A percentile compares a stretch with the other conserved stretches of the same genome.
Evolutionary conservation across 2,888 invertebrate species (phyloP).

Genomic region (Conchocele bisecta): DNA sequence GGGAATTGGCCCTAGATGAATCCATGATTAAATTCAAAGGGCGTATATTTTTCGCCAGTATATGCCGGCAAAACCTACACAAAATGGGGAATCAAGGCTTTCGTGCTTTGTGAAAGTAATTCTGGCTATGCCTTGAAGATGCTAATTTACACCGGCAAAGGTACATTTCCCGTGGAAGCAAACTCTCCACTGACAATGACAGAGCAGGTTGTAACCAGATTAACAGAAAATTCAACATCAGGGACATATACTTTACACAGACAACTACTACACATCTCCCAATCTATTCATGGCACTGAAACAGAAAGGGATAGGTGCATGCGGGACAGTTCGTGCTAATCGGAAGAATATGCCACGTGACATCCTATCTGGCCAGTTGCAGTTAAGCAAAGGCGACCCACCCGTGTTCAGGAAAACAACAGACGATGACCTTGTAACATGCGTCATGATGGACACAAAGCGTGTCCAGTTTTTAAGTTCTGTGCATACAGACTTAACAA

Average conservation of each 20-base stretch:
- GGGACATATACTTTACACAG: slow-evolving; percentile 17
- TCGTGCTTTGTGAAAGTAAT: too few species aligned
- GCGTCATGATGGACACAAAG: slow-evolving; percentile 34
- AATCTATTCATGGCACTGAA: slow-evolving; percentile 21
- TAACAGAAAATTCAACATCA: too few species aligned
- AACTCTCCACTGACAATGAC: too few species aligned
- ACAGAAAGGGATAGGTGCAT: slow-evolving; percentile 26
- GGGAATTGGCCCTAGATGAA: too few species aligned
- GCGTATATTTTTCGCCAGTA: too few species aligned
- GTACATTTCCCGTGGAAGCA: too few species aligned
- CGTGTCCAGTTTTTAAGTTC: slow-evolving; percentile 14
- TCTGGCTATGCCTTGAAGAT: too few species aligned
- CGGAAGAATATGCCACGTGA: slow-evolving; percentile 26
- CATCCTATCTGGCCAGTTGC: slow-evolving; percentile 8
- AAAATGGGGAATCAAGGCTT: too few species aligned
- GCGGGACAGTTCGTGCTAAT: slow-evolving; percentile 21
- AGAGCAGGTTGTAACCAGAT: too few species aligned
- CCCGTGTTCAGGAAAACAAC: slow-evolving; percentile 34
- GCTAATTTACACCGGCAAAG: too few species aligned
- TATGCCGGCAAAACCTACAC: too few species aligned
- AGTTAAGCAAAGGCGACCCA: slow-evolving; percentile 10
- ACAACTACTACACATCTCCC: slow-evolving; percentile 26
- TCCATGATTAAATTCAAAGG: too few species aligned
- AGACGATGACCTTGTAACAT: slow-evolving; percentile 6
- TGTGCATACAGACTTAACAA: slow-evolving; percentile 7